Evolutionary conservation across 1,140 invertebrate species (phyloP).

Genomic region (Arctopsyche grandis): DNA sequence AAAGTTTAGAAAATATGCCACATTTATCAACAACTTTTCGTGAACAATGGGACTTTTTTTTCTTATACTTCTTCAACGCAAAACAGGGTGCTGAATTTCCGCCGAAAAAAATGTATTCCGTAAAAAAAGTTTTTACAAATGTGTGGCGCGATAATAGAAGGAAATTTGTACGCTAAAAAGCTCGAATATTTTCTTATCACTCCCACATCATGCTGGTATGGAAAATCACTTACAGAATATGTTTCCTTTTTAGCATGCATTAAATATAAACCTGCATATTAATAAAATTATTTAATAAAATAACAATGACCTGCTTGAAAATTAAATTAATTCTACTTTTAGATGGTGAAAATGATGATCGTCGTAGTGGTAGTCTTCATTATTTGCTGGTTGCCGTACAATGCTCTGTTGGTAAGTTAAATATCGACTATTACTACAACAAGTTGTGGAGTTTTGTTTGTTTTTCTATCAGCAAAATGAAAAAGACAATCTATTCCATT

Average conservation of each 20-base stretch:
- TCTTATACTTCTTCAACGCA: not conserved
- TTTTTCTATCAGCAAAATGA: too few relatives aligned
- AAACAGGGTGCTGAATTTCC: not conserved
- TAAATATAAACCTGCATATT: too few relatives aligned
- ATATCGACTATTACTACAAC: not conserved
- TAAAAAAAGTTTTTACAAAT: constrained; percentile 6
- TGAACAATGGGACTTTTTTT: too few relatives aligned
- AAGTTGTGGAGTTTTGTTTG: too few relatives aligned
- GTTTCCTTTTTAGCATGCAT: too few relatives aligned
- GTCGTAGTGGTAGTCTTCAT: constrained; percentile 83
- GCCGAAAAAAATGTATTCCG: not conserved
- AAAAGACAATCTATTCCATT: too few relatives aligned
- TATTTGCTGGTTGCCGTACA: constrained; percentile 84
- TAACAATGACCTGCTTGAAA: too few relatives aligned
- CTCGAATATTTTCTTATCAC: not conserved
- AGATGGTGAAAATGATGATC: constrained; percentile 91
- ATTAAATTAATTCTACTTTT: constrained; percentile 61
- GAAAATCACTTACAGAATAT: not conserved
- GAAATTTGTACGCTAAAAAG: not conserved
- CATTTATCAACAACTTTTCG: too few relatives aligned
- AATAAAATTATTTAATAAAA: not conserved
- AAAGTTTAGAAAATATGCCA: too few relatives aligned
- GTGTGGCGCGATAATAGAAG: not conserved
- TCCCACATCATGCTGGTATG: not conserved
- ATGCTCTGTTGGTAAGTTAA: constrained; percentile 73